A percentile compares a stretch with the other conserved stretches of the same genome.
These are phyloP conservation scores for Rapana venosa DNA, from an alignment of 2,888 invertebrate species.

Conservation along the genomic window DNA sequence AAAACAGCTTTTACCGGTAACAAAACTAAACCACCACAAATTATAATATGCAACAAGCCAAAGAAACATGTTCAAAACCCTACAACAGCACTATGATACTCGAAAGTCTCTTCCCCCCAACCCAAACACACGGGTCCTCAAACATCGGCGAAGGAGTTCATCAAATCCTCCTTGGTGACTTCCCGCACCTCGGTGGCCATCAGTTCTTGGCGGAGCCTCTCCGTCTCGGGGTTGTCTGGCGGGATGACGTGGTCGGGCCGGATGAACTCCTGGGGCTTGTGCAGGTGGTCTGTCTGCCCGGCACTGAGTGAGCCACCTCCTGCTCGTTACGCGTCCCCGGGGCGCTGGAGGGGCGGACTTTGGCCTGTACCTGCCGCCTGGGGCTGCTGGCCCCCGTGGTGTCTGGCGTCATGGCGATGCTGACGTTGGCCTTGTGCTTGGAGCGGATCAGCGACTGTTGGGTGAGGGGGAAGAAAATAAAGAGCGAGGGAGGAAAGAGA, in stretches of 20 bases:
- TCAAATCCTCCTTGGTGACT: slow-evolving; percentile 57
- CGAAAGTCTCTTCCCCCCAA: not conserved
- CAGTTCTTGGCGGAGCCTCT: slow-evolving; percentile 57
- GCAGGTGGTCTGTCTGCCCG: slow-evolving; percentile 64
- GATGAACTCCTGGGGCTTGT: slow-evolving; percentile 51
- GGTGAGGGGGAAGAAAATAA: not conserved
- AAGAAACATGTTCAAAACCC: not conserved
- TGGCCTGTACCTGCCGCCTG: slow-evolving; percentile 51
- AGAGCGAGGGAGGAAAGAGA: too few species aligned
- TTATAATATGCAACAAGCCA: too few species aligned
- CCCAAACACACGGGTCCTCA: not conserved
- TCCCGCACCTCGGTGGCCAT: slow-evolving; percentile 56
- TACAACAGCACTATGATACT: not conserved
- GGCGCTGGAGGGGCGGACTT: slow-evolving; percentile 64
- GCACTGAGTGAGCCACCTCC: slow-evolving; percentile 61
- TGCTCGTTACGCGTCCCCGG: slow-evolving; percentile 68
- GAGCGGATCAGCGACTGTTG: slow-evolving; percentile 68
- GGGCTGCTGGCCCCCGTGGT: slow-evolving; percentile 53
- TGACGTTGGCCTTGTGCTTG: slow-evolving; percentile 71
- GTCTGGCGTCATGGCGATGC: slow-evolving; percentile 53
- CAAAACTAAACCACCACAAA: too few species aligned
- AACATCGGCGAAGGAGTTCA: slow-evolving; percentile 41
- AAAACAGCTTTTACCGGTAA: too few species aligned
- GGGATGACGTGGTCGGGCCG: slow-evolving; percentile 56
- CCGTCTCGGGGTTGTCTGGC: slow-evolving; percentile 59